A percentile compares a stretch with the other conserved stretches of the same genome.
Conservation (phyloP, 1,140 invertebrate species). For the Stenopsyche tienmushanensis region DNA sequence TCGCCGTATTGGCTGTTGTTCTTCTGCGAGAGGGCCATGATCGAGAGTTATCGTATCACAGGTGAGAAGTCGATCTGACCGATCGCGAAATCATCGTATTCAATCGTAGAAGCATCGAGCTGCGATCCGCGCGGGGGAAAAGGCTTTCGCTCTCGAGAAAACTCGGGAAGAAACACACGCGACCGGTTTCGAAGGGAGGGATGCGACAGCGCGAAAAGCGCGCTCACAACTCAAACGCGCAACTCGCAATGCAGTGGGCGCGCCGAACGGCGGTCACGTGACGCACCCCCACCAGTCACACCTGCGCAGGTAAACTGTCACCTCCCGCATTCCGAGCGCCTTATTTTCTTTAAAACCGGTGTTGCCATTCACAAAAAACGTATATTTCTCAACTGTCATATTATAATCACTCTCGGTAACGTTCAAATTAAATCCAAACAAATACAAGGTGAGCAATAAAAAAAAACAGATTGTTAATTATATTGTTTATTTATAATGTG, state of each 20-base stretch:
- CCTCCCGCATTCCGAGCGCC: slow-evolving; percentile 1
- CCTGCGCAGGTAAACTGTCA: slow-evolving; percentile 17
- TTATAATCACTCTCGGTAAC: too few relatives aligned
- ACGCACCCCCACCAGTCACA: slow-evolving; percentile 6
- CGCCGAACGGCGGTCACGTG: slow-evolving; percentile 17
- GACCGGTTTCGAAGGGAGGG: too few relatives aligned
- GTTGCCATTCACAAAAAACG: too few relatives aligned
- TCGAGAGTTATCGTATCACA: not conserved
- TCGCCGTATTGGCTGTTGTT: slow-evolving; percentile 56
- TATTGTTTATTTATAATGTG: too few relatives aligned
- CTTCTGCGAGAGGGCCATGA: slow-evolving; percentile 43
- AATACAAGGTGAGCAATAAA: too few relatives aligned
- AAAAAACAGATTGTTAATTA: too few relatives aligned
- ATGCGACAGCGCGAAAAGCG: not conserved
- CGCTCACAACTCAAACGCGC: not conserved
- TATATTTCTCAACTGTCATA: too few relatives aligned
- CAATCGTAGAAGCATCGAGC: not conserved
- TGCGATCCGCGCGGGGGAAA: not conserved
- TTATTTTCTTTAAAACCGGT: too few relatives aligned
- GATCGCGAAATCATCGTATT: too few relatives aligned
- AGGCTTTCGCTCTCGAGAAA: not conserved
- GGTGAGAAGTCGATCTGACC: not conserved
- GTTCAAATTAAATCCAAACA: too few relatives aligned
- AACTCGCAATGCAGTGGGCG: slow-evolving; percentile 10
- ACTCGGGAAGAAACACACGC: too few relatives aligned